Percentiles rank a stretch among this genome's conserved stretches.
phyloP scores from a whole-genome alignment of 2,888 invertebrate species.

The Xylota segnis region DNA sequence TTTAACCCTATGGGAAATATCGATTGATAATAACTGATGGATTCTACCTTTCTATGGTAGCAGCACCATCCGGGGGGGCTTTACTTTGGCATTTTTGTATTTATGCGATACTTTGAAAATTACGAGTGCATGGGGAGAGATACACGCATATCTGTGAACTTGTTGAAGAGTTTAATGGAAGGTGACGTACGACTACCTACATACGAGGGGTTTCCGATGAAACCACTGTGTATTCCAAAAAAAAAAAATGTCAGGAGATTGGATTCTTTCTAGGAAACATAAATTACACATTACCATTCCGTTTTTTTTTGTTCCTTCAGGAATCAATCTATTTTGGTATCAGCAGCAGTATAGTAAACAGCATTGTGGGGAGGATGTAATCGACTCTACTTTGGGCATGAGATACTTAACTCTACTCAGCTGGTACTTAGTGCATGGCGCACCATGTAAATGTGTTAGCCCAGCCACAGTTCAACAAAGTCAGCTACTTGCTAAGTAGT shows the following conservation, averaged over 20 bases:
- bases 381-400: no score
- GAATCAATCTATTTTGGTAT: no score
- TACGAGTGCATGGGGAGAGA: conserved; percentile 10
- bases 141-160: conserved; percentile 30
- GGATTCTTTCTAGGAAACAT: not conserved
- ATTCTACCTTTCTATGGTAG: conserved; percentile 37
- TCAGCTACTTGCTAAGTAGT: no score
- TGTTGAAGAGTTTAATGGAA: conserved; percentile 34
- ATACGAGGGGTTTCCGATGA: no score
- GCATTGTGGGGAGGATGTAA: no score
- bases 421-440: no score
- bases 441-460: no score
- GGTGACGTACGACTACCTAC: not conserved
- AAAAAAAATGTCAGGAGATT: not conserved
- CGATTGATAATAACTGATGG: conserved; percentile 66
- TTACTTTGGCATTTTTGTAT: conserved; percentile 35
- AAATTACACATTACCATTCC: not conserved
- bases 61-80: conserved; percentile 8
- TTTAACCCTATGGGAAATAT: conserved; percentile 63
- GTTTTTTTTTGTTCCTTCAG: not conserved
- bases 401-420: no score
- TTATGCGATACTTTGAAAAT: conserved; percentile 60
- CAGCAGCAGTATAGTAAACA: no score
- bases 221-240: not conserved
- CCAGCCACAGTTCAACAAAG: no score